Percentiles rank a stretch among this genome's conserved stretches.
Conservation (phyloP, 2,888 invertebrate genomes). For the Plemyria rubiginata region DNA sequence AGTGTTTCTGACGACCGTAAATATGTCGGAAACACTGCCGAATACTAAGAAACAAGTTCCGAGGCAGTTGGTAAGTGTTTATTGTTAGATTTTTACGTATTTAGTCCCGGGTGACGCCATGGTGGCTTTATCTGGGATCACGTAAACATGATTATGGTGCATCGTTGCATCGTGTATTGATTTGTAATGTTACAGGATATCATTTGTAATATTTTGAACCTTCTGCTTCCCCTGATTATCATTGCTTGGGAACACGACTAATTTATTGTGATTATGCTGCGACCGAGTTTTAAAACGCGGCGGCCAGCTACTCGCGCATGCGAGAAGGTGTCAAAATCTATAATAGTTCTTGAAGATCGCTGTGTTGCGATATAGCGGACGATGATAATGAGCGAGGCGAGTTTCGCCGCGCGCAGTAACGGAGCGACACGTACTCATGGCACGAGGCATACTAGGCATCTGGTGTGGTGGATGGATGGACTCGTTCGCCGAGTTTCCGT, state of each 20-base stretch:
- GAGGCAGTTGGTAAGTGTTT: conserved; percentile 87
- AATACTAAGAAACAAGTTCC: conserved; percentile 85
- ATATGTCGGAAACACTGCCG: conserved; percentile 86
- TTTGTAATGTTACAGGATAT: conserved; percentile 69
- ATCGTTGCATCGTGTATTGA: conserved; percentile 85
- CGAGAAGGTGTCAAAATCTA: conserved; percentile 83
- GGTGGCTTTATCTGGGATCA: conserved; percentile 87
- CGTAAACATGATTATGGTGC: conserved; percentile 86
- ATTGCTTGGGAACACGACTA: conserved; percentile 71
- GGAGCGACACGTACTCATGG: conserved; percentile 56
- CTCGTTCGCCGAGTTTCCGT: conserved; percentile 32
- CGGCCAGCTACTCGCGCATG: conserved; percentile 81
- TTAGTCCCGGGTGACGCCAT: conserved; percentile 87
- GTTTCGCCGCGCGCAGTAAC: conserved; percentile 59
- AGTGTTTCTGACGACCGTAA: conserved; percentile 82
- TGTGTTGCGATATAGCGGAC: conserved; percentile 63
- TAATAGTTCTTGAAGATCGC: conserved; percentile 76
- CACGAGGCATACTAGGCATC: conserved; percentile 67
- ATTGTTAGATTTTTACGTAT: conserved; percentile 81
- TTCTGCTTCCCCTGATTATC: conserved; percentile 56
- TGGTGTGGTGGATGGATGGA: conserved; percentile 45
- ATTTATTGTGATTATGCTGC: conserved; percentile 78
- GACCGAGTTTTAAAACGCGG: conserved; percentile 82
- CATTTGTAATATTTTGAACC: conserved; percentile 52
- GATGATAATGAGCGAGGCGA: conserved; percentile 59